Evolutionary conservation across 2,113 vertebrate genomes (phyloP).

Genomic region (Crocuta crocuta): DNA sequence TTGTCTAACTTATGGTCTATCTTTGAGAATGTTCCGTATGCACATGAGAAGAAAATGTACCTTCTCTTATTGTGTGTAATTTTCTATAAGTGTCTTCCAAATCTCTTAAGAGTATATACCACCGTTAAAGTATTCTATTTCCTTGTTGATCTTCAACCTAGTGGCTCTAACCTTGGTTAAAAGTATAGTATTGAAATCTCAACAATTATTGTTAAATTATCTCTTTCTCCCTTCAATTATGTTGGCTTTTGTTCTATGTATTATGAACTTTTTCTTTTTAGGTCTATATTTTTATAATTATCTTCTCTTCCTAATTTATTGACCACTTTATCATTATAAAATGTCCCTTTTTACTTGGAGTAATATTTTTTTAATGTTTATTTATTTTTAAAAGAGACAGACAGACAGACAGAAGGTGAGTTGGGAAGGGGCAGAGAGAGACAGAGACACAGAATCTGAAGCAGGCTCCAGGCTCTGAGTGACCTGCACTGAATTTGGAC

Average conservation of each 20-base stretch:
- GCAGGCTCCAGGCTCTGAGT: no score
- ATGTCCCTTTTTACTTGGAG: background rate
- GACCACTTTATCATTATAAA: background rate
- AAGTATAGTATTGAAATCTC: background rate
- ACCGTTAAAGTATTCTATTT: background rate
- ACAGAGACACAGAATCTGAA: no score
- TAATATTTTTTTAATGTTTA: background rate
- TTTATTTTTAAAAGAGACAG: background rate
- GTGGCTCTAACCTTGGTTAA: background rate
- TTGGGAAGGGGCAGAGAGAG: no score
- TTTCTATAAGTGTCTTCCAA: background rate
- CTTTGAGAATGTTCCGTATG: background rate
- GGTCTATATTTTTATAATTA: background rate
- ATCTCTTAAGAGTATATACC: background rate
- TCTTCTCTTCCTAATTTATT: background rate
- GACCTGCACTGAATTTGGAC: no score
- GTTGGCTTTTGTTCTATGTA: background rate
- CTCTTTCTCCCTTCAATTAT: background rate
- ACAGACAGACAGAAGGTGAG: no score
- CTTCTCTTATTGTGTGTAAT: background rate
- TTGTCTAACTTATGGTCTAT: background rate
- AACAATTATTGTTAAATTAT: background rate
- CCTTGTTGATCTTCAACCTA: background rate
- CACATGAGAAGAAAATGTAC: background rate
- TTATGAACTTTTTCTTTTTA: background rate